A percentile compares a stretch with the other conserved stretches of the same genome.
phyloP scores from a whole-genome alignment of 2,113 vertebrate genomes.

The Rhadina sibilatrix region DNA sequence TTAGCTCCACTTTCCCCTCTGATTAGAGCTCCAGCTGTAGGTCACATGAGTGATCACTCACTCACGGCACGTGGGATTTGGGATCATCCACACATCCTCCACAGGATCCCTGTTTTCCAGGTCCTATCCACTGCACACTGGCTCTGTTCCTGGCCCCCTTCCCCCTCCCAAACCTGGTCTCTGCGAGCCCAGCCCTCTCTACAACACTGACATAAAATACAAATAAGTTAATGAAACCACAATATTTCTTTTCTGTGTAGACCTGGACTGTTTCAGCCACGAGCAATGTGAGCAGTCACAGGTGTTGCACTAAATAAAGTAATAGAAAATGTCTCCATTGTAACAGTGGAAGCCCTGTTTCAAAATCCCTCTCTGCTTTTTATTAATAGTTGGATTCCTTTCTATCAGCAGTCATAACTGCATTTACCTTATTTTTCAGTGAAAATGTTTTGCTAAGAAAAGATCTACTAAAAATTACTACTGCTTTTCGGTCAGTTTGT shows the following conservation, averaged over 20 bases:
- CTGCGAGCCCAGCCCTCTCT: neutral
- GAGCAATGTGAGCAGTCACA: conserved; percentile 78
- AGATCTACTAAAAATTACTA: conserved; percentile 79
- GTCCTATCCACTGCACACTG: neutral
- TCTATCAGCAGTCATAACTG: conserved; percentile 78
- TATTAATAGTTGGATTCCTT: conserved; percentile 84
- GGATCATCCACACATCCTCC: rapidly evolving
- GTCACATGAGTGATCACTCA: rapidly evolving
- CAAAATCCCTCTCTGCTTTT: conserved; percentile 81
- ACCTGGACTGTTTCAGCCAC: conserved; percentile 81
- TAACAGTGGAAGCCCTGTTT: conserved; percentile 82
- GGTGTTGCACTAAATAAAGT: conserved; percentile 85
- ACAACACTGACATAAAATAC: conserved; percentile 59
- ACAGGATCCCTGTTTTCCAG: neutral
- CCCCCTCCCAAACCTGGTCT: neutral
- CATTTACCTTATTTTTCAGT: conserved; percentile 77
- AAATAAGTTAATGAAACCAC: conserved; percentile 75
- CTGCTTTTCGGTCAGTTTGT: conserved; percentile 76
- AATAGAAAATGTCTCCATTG: conserved; percentile 82
- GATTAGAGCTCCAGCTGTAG: conserved; percentile 29
- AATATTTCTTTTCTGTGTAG: conserved; percentile 56
- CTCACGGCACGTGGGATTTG: neutral
- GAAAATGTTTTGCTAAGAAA: conserved; percentile 81
- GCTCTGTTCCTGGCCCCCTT: neutral
- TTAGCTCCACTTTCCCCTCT: conserved; percentile 41